These are phyloP conservation scores for Melitaea athalia DNA, from an alignment of 2,888 invertebrate genomes.

Conservation along the genomic window DNA sequence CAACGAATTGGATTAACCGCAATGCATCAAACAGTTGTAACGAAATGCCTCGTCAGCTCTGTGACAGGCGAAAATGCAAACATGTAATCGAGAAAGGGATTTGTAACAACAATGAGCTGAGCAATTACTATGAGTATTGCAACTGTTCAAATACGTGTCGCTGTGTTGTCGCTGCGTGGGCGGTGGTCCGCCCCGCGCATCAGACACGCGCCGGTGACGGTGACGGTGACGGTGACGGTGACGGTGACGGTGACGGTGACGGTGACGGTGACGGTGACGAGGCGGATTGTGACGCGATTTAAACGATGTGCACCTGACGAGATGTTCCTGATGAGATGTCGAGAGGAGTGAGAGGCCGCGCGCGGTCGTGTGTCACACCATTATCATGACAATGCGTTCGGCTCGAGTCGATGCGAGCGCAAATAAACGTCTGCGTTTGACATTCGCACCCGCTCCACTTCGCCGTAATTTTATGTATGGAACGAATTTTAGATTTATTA, in stretches of 20 bases:
- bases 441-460: constrained; percentile 2
- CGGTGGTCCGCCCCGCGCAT: constrained; percentile 5
- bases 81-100: background rate
- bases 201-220: background rate
- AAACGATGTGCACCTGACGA: constrained; percentile 9
- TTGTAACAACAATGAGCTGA: background rate
- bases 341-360: background rate
- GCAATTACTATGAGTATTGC: background rate
- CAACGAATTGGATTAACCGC: background rate
- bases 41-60: too few relatives aligned
- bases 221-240: background rate
- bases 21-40: background rate
- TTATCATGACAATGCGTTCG: constrained; percentile 23
- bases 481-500: background rate
- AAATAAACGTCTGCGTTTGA: constrained; percentile 17
- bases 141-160: background rate
- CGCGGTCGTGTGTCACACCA: constrained; percentile 4
- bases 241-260: background rate
- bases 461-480: constrained; percentile 4
- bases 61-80: too few relatives aligned
- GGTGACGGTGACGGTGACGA: background rate
- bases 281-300: background rate
- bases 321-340: constrained; percentile 10
- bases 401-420: background rate
- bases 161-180: background rate